Conservation (phyloP, 2,113 vertebrate species). For the Leuciscus idus region DNA sequence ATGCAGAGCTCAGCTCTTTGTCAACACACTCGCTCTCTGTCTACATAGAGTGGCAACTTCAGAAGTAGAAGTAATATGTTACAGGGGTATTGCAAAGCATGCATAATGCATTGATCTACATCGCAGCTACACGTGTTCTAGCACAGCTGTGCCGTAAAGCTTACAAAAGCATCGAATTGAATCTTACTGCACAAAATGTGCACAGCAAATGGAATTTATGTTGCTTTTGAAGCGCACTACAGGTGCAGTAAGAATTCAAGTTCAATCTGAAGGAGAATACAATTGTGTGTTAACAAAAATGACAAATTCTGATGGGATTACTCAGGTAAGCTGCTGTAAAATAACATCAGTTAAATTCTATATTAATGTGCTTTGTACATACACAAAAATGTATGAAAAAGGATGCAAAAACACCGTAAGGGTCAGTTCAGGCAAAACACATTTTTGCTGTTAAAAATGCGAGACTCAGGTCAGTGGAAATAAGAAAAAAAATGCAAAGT, state of each 20-base stretch:
- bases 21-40: not conserved
- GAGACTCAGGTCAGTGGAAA: too few relatives aligned
- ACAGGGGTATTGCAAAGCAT: not conserved
- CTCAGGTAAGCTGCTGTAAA: not conserved
- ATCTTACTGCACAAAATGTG: not conserved
- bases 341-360: not conserved
- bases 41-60: not conserved
- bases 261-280: not conserved
- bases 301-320: not conserved
- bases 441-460: too few relatives aligned
- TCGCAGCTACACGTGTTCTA: slow-evolving; percentile 8
- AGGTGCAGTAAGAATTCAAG: not conserved
- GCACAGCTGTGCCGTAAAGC: not conserved
- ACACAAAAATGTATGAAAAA: not conserved
- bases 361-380: not conserved
- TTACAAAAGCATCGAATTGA: not conserved
- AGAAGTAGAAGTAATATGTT: slow-evolving; percentile 44
- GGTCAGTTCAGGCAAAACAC: too few relatives aligned
- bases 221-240: not conserved
- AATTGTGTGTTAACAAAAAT: not conserved
- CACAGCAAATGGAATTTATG: not conserved
- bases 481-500: too few relatives aligned
- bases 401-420: not conserved
- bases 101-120: slow-evolving; percentile 6
- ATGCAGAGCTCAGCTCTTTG: slow-evolving; percentile 62